Evolutionary conservation across 1,140 invertebrate genomes (phyloP), one percentile per base, ranked within the genome.

Genomic region (Platyura marginata): DNA sequence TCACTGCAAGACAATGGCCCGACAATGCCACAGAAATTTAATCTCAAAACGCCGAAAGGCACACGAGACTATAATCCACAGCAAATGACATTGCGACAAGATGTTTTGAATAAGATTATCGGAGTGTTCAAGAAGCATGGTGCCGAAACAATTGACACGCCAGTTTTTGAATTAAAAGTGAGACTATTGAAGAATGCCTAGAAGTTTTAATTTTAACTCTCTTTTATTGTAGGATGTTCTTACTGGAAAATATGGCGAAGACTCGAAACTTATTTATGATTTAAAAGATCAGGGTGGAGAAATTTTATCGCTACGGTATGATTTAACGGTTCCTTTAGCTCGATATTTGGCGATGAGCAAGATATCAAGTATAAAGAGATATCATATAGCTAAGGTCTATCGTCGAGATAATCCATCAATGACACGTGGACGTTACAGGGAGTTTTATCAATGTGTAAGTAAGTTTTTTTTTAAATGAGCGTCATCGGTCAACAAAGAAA

Each of bases 361-460:
- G 69, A 86, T 98, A 22, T 76, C 71, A 20, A 86, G 75, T 53
- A 84, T 98, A 35, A 98, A 98, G 62, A 70, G 93, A 41, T 93
- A 92, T 59, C 88, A 92, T 51, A 90, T 94, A 47, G 87, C 82
- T 16, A 92, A 92, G 66, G 96, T 99, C 5, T 99, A 99, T 59
- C 71, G 96, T 43, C 71, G 96, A 53, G 96, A 99, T 63, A 96
- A 98, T 65, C 96, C 96, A 4, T 81, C 91, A 1, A 95, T 98
- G 72, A 87, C 89, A 0, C 81, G 79, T 66, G 96, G 95, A 21
- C 72, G 96, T 48, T 98, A 91, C 59, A 71, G 96, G 43, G 96
- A 99, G 61, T 99, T 99, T 69, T 98, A 94, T 66, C 96, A 99
- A 68, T 99, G 96, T 74, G 90, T 95, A 74, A 81, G 85, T 84